Percentiles rank a stretch among this genome's conserved stretches.
phyloP scores from a whole-genome alignment of 2,888 invertebrate species.

The Laspeyria flexula region DNA sequence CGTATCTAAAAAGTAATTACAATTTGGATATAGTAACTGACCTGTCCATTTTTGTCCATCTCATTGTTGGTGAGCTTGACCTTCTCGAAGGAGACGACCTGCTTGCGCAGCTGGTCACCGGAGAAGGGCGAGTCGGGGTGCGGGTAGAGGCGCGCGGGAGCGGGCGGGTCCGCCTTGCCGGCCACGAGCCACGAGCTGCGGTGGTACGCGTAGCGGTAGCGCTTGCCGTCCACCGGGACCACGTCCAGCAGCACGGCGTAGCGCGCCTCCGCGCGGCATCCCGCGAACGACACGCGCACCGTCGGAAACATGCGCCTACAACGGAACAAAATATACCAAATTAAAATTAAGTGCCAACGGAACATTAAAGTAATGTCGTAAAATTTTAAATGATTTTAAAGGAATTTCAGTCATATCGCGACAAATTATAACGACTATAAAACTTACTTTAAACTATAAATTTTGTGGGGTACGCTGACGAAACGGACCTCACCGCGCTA shows the following conservation, averaged over 20 bases:
- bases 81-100: slow-evolving; percentile 99
- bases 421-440: slow-evolving; percentile 65
- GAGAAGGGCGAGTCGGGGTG: slow-evolving; percentile 99
- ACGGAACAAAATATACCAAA: slow-evolving; percentile 12
- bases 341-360: slow-evolving; percentile 12
- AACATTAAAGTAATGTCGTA: slow-evolving; percentile 19
- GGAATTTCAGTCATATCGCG: slow-evolving; percentile 41
- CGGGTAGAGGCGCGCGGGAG: slow-evolving; percentile 96
- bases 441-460: slow-evolving; percentile 60
- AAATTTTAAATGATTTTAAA: slow-evolving; percentile 27
- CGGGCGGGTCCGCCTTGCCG: slow-evolving; percentile 99
- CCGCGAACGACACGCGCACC: slow-evolving; percentile 96
- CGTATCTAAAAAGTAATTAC: too few species aligned
- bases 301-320: slow-evolving; percentile 99
- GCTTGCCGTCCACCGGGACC: slow-evolving; percentile 98
- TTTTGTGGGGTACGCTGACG: slow-evolving; percentile 48
- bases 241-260: slow-evolving; percentile 98
- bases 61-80: slow-evolving; percentile 99
- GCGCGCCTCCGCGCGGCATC: slow-evolving; percentile 92
- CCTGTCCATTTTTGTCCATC: slow-evolving; percentile 98
- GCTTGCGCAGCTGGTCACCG: slow-evolving; percentile 97
- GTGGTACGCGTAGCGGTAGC: slow-evolving; percentile 99
- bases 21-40: slow-evolving; percentile 80
- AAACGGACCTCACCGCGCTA: slow-evolving; percentile 66
- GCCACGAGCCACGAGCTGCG: slow-evolving; percentile 99